Conservation (phyloP, 2,113 vertebrate species). For the Alligator mississippiensis region DNA sequence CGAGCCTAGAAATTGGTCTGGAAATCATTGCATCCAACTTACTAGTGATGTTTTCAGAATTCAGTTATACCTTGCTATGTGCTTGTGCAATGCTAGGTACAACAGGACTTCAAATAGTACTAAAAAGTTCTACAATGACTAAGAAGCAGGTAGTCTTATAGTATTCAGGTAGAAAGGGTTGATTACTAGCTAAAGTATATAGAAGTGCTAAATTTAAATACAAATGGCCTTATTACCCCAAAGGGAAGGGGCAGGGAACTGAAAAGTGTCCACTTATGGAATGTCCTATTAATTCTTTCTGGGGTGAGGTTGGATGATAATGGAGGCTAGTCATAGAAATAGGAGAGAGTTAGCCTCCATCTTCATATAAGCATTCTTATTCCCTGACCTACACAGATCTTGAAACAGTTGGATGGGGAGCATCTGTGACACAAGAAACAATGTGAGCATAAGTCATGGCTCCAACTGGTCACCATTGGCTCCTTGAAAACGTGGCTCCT, state of each 20-base stretch:
- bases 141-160: background rate
- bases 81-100: background rate
- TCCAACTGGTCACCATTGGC: background rate
- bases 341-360: background rate
- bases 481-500: background rate
- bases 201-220: background rate
- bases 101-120: background rate
- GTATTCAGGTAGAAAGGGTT: background rate
- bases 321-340: background rate
- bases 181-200: background rate
- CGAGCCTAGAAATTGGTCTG: background rate
- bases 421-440: background rate
- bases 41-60: background rate
- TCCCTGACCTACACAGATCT: background rate
- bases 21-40: background rate
- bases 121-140: background rate
- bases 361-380: background rate
- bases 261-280: background rate
- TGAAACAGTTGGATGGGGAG: rapidly evolving
- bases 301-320: background rate
- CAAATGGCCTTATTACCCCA: background rate
- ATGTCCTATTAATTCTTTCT: background rate
- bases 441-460: rapidly evolving
- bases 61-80: background rate
- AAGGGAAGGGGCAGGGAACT: background rate